These are phyloP conservation scores for Pangasius sanitwongsei DNA, from an alignment of 2,797 vertebrate genomes.

Conservation along the genomic window DNA sequence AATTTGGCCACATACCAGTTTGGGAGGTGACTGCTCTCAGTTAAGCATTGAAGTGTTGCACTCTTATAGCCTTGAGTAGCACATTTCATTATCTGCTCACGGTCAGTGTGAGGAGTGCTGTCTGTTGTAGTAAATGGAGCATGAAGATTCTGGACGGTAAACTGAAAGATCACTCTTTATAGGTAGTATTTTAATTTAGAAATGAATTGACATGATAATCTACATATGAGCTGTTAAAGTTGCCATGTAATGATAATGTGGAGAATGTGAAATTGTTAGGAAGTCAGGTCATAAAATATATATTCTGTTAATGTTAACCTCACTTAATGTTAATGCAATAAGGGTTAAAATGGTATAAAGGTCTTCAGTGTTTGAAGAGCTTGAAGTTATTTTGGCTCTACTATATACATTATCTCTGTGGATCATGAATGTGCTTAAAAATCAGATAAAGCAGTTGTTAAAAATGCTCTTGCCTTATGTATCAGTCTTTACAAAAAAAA, in stretches of 20 bases:
- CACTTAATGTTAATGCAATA: not conserved
- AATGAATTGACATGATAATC: not conserved
- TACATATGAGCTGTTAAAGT: not conserved
- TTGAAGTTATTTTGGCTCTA: not conserved
- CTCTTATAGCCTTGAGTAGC: conserved; percentile 11
- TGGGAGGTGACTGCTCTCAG: not conserved
- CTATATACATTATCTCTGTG: not conserved
- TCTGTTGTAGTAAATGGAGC: not conserved
- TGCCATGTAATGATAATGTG: not conserved
- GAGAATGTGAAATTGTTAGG: not conserved
- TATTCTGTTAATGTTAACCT: not conserved
- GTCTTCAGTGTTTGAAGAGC: not conserved
- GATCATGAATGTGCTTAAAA: not conserved
- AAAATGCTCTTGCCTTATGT: not conserved
- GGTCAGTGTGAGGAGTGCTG: not conserved
- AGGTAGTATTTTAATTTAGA: not conserved
- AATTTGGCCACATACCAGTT: conserved; percentile 10
- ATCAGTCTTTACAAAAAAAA: not conserved
- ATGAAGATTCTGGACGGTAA: not conserved
- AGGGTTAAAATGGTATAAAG: not conserved
- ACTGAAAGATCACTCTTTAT: not conserved
- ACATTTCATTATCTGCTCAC: not conserved
- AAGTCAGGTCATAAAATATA: not conserved
- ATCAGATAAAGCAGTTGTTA: not conserved
- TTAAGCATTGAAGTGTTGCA: not conserved